Conservation (phyloP, 2,797 vertebrate species). For the Carduelis carduelis region DNA sequence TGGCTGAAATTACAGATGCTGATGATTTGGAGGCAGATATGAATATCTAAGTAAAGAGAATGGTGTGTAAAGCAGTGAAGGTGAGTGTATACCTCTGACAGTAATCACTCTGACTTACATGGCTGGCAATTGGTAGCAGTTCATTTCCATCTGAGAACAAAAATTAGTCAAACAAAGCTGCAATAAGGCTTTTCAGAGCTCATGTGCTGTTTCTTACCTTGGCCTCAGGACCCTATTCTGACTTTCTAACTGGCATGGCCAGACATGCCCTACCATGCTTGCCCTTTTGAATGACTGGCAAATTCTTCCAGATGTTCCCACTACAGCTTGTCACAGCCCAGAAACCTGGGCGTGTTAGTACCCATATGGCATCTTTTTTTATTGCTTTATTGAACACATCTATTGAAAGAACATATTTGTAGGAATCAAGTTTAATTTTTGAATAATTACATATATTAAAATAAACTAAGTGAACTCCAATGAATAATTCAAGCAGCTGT, state of each 20-base stretch:
- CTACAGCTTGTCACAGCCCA: background rate
- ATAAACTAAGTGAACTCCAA: conserved; percentile 28
- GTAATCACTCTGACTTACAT: background rate
- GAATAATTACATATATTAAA: conserved; percentile 28
- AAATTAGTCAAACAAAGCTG: background rate
- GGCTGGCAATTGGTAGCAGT: background rate
- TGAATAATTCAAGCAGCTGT: conserved; percentile 20
- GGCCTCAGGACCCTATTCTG: background rate
- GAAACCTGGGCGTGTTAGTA: background rate
- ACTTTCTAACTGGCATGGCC: background rate
- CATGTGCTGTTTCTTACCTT: background rate
- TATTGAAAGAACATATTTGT: background rate
- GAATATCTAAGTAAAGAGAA: background rate
- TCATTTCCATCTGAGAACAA: background rate
- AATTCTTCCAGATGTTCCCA: background rate
- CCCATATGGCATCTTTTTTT: background rate
- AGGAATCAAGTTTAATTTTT: conserved; percentile 19
- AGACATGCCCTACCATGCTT: background rate
- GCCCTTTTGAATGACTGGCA: background rate
- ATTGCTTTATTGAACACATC: background rate
- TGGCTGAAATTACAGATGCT: background rate
- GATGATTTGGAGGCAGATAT: background rate
- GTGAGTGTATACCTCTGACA: background rate
- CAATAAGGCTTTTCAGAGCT: background rate
- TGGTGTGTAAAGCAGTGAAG: background rate